Evolutionary conservation across 1,140 invertebrate species (phyloP), one percentile per base, ranked within the genome.

Genomic region (Cydia splendana): DNA sequence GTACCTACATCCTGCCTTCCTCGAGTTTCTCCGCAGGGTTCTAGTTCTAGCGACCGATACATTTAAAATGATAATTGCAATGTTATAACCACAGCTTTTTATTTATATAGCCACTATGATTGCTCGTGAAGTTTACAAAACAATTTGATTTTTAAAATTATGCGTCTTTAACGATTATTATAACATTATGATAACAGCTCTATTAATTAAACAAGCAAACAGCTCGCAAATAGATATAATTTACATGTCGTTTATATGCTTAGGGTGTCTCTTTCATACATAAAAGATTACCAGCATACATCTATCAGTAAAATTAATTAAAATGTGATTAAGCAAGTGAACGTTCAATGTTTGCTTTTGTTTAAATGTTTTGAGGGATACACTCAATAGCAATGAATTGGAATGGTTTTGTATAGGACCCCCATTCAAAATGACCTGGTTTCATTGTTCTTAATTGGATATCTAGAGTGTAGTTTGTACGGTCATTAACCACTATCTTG

Each of bases 11-110:
- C 24, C 24, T 69, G 65, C 4, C 28, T 34, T 53, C 12, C 24
- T 24, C 7, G 6, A 34, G 30, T 34, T 30, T 69, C 65, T 69
- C 30, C 3, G 28, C 15, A 15, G 65, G 15, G 28, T 69, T 30
- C 15, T 7, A 34, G 13, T 69, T 30, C 15, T 7, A 34, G 5
- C 4, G 13, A 34, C 24, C 2, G 28, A 69, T 69, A 38, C 30
- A 69, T 69, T 53, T 20, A 45, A 45, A 20, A 38, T 65, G 18
- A 76, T 24, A 69, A 24, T 69, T 76, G 15, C 71, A 51, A 20
- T 20, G 45, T 76, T 45, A 4, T 51, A 15, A 13, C 13, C 45
- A 48, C 45, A 51, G 6, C 51, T 53, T 53, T 53, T 48, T 48
- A 48, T 48, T 53, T 53, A 5, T 53, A 53, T 18, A n/a, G 48